Evolutionary conservation across 2,888 invertebrate genomes (phyloP), one percentile per base, ranked within the genome.

Genomic region (Melinaea menophilus): DNA sequence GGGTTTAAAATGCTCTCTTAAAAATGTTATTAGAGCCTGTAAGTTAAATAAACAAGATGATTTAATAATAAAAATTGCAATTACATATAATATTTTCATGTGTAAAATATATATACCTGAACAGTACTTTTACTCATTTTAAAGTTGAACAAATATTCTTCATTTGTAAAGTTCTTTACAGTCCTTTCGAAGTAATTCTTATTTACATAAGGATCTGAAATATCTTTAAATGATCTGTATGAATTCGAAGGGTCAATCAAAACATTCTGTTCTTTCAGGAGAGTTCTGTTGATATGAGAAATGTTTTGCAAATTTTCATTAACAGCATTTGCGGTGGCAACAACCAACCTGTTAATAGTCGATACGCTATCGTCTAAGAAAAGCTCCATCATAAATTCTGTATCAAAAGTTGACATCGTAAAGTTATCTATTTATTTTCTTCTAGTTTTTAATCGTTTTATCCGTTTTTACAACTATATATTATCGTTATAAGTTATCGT

Each of bases 341-440:
- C 80, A 2, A 83, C 77, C 55, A 86, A 63, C 72, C 82, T 82
- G 69, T 88, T 89, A 22, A 85, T 73, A 45, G 81, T 80, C 48
- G 82, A 76, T 58, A 81, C 77, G 74, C 79, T 79, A 61, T 86
- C 88, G 48, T 90, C 90, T 63, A 90, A 71, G 72, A 90, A 90
- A 67, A 89, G 71, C 33, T 82, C 79, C 73, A 83, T 82, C 4
- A 88, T 60, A 75, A 90, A 87, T 69, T 90, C 81, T 69, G 79
- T 85, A 65, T 84, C 78, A 68, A 82, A 81, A 71, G 84, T 74
- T 80, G 85, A 85, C 56, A 65, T 69, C 31, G 5, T 55, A 41
- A 22, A 7, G 31, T 9, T 31, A 5, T 31, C 7, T 31, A 22
- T 31, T 51, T 2, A 48, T 48, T 22, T 13, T 13, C 5, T n/a